Evolutionary conservation across 2,113 vertebrate genomes (phyloP).

Genomic region (Rostratula benghalensis): DNA sequence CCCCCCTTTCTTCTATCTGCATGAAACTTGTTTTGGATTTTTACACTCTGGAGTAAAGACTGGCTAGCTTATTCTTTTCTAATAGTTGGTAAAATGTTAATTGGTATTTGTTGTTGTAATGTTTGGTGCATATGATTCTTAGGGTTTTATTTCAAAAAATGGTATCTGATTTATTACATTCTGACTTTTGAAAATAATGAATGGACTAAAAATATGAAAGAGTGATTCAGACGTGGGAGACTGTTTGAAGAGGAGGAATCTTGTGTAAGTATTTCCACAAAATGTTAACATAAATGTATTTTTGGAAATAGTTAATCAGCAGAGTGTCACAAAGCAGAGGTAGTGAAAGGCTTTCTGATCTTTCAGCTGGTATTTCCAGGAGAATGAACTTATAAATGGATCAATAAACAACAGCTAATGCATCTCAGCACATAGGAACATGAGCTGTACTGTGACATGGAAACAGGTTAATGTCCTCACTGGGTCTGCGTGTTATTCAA

Average conservation of each 20-base stretch:
- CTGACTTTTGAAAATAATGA: slow-evolving; percentile 29
- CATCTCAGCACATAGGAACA: not conserved
- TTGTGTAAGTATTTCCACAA: slow-evolving; percentile 4
- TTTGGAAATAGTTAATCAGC: not conserved
- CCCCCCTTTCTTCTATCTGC: rapidly evolving
- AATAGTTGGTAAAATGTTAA: not conserved
- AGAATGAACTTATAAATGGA: not conserved
- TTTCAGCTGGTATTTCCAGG: not conserved
- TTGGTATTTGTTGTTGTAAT: not conserved
- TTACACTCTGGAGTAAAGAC: not conserved
- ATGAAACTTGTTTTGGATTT: not conserved
- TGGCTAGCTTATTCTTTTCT: not conserved
- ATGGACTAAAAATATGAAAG: slow-evolving; percentile 46
- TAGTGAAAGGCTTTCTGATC: not conserved
- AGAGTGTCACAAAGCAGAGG: slow-evolving; percentile 1
- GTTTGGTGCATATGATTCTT: not conserved
- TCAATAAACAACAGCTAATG: slow-evolving; percentile 57
- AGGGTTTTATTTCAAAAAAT: not conserved
- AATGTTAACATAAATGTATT: slow-evolving; percentile 22
- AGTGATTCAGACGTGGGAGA: slow-evolving; percentile 43
- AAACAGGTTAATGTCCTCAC: slow-evolving; percentile 21
- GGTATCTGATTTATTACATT: not conserved
- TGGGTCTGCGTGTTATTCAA: not conserved
- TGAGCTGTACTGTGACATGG: not conserved
- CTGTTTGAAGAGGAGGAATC: slow-evolving; percentile 47